Conservation (phyloP, 2,113 vertebrate species). For the Empidonax alnorum region DNA sequence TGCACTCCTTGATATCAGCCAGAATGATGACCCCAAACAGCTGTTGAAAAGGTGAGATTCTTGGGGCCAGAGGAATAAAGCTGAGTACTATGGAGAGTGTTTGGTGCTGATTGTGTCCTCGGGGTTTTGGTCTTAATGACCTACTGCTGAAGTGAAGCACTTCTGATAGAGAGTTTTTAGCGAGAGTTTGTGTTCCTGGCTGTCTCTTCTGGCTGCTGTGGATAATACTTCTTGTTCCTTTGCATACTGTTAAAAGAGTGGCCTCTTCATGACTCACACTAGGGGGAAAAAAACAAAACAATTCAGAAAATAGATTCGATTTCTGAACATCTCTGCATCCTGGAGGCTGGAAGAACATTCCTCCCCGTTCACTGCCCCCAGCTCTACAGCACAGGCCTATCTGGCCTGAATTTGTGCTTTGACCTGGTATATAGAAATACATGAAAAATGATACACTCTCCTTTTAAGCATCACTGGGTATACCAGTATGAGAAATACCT, state of each 20-base stretch:
- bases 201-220: background rate
- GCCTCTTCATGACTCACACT: background rate
- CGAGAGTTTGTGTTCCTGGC: background rate
- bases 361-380: background rate
- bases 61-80: background rate
- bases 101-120: background rate
- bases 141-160: background rate
- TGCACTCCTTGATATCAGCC: background rate
- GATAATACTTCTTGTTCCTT: background rate
- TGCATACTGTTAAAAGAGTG: background rate
- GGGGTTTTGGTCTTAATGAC: background rate
- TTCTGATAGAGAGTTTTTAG: background rate
- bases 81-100: rapidly evolving
- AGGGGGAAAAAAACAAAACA: background rate
- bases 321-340: background rate
- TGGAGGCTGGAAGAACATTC: background rate
- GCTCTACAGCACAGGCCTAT: background rate
- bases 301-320: background rate
- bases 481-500: background rate
- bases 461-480: background rate
- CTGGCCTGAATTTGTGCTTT: background rate
- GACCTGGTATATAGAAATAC: background rate
- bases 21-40: background rate
- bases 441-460: background rate
- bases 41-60: background rate